phyloP scores from a whole-genome alignment of 2,113 vertebrate genomes.

The Pantherophis guttatus region DNA sequence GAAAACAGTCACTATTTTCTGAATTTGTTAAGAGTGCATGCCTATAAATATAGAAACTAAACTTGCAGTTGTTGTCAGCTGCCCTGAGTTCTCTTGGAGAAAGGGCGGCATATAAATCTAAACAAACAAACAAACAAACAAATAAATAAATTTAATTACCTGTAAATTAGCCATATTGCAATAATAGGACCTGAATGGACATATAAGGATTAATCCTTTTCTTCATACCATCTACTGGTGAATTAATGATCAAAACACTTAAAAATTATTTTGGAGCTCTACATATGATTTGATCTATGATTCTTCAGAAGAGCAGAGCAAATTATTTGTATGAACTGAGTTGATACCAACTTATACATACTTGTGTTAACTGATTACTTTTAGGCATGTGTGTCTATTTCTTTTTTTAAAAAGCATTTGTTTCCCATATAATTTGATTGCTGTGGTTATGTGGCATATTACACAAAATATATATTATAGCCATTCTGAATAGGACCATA shows the following conservation, averaged over 20 bases:
- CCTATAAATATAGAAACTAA: background rate
- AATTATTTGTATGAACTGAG: background rate
- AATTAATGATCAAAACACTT: background rate
- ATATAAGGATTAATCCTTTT: background rate
- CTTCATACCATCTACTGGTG: background rate
- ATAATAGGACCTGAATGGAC: background rate
- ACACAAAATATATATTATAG: background rate
- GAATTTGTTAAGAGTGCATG: background rate
- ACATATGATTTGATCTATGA: background rate
- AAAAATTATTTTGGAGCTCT: background rate
- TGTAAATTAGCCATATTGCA: background rate
- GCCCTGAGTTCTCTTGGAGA: too few relatives aligned
- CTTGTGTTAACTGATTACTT: constrained; percentile 8
- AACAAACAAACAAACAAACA: too few relatives aligned
- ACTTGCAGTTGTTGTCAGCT: background rate
- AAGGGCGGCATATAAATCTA: too few relatives aligned
- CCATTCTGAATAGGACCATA: background rate
- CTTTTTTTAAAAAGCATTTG: background rate
- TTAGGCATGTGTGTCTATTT: background rate
- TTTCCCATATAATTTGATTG: background rate
- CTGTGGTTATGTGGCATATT: background rate
- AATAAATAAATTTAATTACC: background rate
- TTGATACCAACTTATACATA: constrained; percentile 4
- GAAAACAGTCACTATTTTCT: constrained; percentile 10
- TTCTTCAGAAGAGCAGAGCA: background rate